These are phyloP conservation scores for Sphenopsis melanotis DNA, from an alignment of 2,797 vertebrate species.

Conservation along the genomic window DNA sequence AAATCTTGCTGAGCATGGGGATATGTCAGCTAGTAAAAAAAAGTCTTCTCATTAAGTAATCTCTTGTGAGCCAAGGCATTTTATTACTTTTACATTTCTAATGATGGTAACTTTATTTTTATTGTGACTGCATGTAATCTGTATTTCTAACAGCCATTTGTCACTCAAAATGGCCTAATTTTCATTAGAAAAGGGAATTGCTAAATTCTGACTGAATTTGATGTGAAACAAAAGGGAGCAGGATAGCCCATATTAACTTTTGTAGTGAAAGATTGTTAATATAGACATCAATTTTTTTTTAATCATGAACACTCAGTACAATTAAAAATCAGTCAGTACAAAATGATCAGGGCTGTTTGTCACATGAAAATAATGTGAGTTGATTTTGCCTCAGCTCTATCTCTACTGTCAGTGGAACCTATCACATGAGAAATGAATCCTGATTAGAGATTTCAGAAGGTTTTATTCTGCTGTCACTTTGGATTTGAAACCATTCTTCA, in stretches of 20 bases:
- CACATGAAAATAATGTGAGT: neutral
- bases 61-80: neutral
- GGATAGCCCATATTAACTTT: neutral
- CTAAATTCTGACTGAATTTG: neutral
- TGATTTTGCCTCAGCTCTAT: neutral
- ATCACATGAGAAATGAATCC: neutral
- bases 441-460: neutral
- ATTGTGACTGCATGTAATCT: neutral
- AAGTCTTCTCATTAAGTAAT: neutral
- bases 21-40: neutral
- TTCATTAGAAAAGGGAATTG: neutral
- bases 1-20: neutral
- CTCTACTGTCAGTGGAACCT: neutral
- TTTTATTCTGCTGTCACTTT: conserved; percentile 15
- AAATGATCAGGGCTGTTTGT: neutral
- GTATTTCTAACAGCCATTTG: neutral
- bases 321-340: neutral
- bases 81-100: neutral
- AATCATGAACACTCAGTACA: neutral
- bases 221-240: neutral
- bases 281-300: neutral
- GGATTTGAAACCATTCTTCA: conserved; percentile 4
- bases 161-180: neutral
- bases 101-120: neutral
- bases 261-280: neutral